A percentile compares a stretch with the other conserved stretches of the same genome.
Evolutionary conservation across 2,113 vertebrate species (phyloP).

Genomic region (Electrona antarctica): DNA sequence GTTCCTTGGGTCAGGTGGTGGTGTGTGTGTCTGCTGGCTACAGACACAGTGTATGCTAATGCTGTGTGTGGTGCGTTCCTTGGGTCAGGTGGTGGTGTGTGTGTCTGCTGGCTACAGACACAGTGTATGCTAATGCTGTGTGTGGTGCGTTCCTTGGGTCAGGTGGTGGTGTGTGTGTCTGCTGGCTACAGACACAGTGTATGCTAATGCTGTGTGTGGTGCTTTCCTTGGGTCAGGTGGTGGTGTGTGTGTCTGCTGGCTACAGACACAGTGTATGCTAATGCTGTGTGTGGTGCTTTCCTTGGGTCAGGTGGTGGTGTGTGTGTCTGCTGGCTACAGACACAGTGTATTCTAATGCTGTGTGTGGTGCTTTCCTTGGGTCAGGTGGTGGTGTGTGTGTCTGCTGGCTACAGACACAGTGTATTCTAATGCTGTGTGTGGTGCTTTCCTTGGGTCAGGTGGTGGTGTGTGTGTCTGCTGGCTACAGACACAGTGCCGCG

Average conservation of each 20-base stretch:
- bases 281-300: not conserved
- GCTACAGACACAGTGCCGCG: constrained; percentile 84
- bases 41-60: constrained; percentile 5
- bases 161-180: constrained; percentile 85
- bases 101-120: constrained; percentile 85
- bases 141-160: not conserved
- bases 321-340: constrained; percentile 85
- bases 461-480: constrained; percentile 84
- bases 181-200: constrained; percentile 81
- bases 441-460: constrained; percentile 63
- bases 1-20: constrained; percentile 75
- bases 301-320: constrained; percentile 80
- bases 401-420: constrained; percentile 85
- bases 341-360: no score
- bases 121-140: not conserved
- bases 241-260: constrained; percentile 84
- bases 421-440: not conserved
- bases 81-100: constrained; percentile 81
- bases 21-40: constrained; percentile 85
- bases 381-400: constrained; percentile 84
- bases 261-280: no score
- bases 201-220: not conserved
- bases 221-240: constrained; percentile 71
- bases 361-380: not conserved
- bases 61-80: not conserved